phyloP scores from a whole-genome alignment of 2,797 vertebrate species.

The Cetoscarus ocellatus region DNA sequence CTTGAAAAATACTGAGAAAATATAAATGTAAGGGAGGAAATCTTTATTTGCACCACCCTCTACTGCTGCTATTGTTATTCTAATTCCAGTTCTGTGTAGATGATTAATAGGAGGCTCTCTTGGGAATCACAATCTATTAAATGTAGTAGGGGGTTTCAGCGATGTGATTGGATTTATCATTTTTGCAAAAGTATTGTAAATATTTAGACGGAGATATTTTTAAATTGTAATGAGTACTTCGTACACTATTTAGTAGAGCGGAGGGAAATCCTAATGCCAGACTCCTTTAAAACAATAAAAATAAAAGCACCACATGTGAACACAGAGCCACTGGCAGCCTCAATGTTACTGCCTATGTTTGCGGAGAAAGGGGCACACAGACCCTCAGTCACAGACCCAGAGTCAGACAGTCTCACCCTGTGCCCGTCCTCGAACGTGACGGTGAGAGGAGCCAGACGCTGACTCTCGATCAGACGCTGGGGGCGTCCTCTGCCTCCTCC shows the following conservation, averaged over 20 bases:
- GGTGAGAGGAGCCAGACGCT: slow-evolving; percentile 31
- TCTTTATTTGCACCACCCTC: slow-evolving; percentile 63
- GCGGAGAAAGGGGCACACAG: slow-evolving; percentile 28
- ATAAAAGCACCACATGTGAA: slow-evolving; percentile 57
- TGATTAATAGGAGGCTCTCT: slow-evolving; percentile 31
- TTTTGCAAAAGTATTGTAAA: slow-evolving; percentile 58
- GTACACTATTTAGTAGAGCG: slow-evolving; percentile 40
- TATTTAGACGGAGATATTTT: slow-evolving; percentile 67
- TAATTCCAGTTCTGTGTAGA: slow-evolving; percentile 48
- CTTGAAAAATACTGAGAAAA: slow-evolving; percentile 63
- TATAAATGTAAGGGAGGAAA: slow-evolving; percentile 56
- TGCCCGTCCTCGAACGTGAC: slow-evolving; percentile 11
- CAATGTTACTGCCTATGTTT: slow-evolving; percentile 54
- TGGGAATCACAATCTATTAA: slow-evolving; percentile 47
- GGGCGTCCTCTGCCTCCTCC: slow-evolving; percentile 48
- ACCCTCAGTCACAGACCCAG: slow-evolving; percentile 38
- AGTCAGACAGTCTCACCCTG: slow-evolving; percentile 27
- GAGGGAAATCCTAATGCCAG: background rate
- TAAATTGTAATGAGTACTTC: slow-evolving; percentile 51
- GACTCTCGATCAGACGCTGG: slow-evolving; percentile 44
- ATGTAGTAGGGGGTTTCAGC: slow-evolving; percentile 30
- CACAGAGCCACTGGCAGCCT: slow-evolving; percentile 63
- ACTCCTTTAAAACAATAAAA: slow-evolving; percentile 10
- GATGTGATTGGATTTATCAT: slow-evolving; percentile 47
- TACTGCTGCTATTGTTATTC: slow-evolving; percentile 71